Percentiles rank a stretch among this genome's conserved stretches.
These are phyloP conservation scores for Zaprionus inermis DNA, from an alignment of 1,140 invertebrate genomes.

Conservation along the genomic window DNA sequence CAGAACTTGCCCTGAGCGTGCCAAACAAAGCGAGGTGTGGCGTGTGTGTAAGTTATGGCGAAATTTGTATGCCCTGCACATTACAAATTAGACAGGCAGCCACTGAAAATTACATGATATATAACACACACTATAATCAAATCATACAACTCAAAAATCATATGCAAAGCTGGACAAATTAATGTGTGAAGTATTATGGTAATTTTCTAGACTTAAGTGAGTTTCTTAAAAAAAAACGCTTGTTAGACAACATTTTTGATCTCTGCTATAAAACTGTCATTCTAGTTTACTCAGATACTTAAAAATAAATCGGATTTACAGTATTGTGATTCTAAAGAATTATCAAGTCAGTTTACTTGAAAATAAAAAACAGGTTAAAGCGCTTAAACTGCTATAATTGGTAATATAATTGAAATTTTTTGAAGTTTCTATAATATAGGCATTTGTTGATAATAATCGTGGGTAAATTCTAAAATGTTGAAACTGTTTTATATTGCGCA, in stretches of 20 bases:
- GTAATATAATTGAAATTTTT: no score
- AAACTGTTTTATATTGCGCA: no score
- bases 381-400: no score
- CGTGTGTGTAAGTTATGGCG: slow-evolving; percentile 55
- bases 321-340: no score
- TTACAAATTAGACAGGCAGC: slow-evolving; percentile 34
- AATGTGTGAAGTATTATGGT: background rate
- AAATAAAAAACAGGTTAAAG: background rate
- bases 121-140: slow-evolving; percentile 6
- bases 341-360: no score
- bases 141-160: slow-evolving; percentile 1
- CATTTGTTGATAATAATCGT: no score
- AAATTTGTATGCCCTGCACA: slow-evolving; percentile 77
- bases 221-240: background rate
- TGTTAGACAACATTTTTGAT: background rate
- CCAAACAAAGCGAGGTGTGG: slow-evolving; percentile 54
- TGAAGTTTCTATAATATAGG: no score
- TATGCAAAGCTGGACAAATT: slow-evolving; percentile 15
- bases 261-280: background rate
- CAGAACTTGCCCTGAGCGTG: slow-evolving; percentile 45
- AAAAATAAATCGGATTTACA: background rate
- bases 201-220: background rate
- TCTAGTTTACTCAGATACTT: background rate
- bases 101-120: slow-evolving; percentile 48
- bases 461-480: no score